phyloP scores from a whole-genome alignment of 2,888 invertebrate genomes.

The Phaonia tiefii region DNA sequence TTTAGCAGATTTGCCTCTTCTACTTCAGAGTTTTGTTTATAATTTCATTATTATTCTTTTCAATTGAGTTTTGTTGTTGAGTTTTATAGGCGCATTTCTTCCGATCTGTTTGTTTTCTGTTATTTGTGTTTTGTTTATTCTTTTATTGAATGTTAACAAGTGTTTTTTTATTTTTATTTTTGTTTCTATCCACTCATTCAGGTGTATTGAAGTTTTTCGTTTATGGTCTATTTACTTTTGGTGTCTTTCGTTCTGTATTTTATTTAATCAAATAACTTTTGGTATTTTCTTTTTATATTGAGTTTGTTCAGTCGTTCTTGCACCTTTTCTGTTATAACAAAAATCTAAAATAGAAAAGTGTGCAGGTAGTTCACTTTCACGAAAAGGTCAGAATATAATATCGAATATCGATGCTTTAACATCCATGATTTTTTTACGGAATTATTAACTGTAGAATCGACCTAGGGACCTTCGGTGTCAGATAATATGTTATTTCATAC shows the following conservation, averaged over 20 bases:
- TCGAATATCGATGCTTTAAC: too few species aligned
- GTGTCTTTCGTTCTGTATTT: conserved; percentile 36
- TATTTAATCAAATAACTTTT: conserved; percentile 31
- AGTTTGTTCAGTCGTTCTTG: conserved; percentile 5
- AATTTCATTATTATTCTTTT: not conserved
- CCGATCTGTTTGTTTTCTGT: conserved; percentile 44
- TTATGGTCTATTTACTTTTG: conserved; percentile 59
- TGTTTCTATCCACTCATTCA: conserved; percentile 29
- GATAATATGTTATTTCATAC: too few species aligned
- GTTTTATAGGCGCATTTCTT: not conserved
- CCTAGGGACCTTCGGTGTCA: too few species aligned
- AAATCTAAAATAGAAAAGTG: too few species aligned
- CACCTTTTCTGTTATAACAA: conserved; percentile 20
- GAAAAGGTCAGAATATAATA: too few species aligned
- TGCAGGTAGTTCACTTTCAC: too few species aligned
- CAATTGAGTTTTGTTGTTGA: conserved; percentile 34
- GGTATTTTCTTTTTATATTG: not conserved
- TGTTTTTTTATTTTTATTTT: conserved; percentile 44
- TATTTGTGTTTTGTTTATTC: conserved; percentile 40
- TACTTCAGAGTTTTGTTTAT: not conserved
- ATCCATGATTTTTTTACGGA: too few species aligned
- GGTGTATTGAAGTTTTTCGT: conserved; percentile 50
- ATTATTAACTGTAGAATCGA: too few species aligned
- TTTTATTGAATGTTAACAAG: conserved; percentile 29
- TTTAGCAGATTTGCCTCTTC: not conserved